Percentiles rank a stretch among this genome's conserved stretches.
Conservation (phyloP, 2,113 vertebrate genomes). For the Pedetes capensis region DNA sequence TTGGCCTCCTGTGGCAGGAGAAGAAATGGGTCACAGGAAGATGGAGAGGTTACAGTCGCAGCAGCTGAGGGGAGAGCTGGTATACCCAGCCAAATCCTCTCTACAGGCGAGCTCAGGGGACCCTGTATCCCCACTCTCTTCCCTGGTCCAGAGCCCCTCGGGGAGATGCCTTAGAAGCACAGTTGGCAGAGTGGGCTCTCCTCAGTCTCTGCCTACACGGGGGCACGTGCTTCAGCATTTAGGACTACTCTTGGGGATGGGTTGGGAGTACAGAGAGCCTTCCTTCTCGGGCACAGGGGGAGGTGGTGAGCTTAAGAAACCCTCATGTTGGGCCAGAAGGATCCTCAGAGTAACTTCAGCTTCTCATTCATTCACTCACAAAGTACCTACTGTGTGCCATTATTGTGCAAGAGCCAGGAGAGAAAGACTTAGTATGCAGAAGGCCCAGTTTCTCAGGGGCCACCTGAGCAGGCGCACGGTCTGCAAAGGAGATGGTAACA, state of each 20-base stretch:
- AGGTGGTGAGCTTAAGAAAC: background rate
- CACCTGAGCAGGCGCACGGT: no score
- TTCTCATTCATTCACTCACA: background rate
- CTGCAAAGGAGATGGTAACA: background rate
- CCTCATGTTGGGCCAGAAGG: background rate
- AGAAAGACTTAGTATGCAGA: no score
- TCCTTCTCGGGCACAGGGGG: background rate
- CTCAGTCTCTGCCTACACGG: background rate
- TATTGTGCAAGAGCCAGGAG: background rate
- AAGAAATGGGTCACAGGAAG: background rate
- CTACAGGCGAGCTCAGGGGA: background rate
- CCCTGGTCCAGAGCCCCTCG: background rate
- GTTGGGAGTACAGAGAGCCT: background rate
- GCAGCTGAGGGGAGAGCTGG: background rate
- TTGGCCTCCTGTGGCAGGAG: background rate
- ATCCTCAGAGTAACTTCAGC: background rate
- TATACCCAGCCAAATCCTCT: background rate
- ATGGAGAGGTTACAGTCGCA: background rate
- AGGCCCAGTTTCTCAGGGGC: background rate
- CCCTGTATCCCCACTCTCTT: background rate
- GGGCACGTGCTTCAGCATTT: fast-evolving
- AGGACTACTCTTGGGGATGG: background rate
- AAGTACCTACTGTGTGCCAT: background rate
- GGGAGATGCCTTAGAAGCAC: background rate
- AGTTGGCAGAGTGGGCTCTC: background rate